Base-by-base conservation (phyloP, 2,113 vertebrate species). In the Tenebrosternarchus preto region DNA sequence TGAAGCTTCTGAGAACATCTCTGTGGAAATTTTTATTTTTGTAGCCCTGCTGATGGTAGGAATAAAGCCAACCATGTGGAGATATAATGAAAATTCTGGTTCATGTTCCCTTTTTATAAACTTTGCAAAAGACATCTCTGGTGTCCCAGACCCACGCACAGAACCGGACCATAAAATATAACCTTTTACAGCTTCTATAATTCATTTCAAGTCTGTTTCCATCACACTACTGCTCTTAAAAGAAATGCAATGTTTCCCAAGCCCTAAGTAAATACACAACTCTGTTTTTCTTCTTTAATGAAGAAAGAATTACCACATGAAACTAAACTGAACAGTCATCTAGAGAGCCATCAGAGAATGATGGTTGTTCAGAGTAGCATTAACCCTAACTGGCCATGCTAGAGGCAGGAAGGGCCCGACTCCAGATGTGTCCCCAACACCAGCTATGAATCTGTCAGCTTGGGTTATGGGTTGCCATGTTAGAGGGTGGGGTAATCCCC, bases 371-470 rank as follows among this genome's bases (percentile, higher is more conserved):
- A 74, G 68, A 76, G 31, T n/a, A 72, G 74, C 68, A 66, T 71
- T 69, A 83, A 79, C 63, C 60, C 67, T 75, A 36, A 77, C 64
- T 24, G 29, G 27, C 66, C 63, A 78, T 31, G 63, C 61, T 83
- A 85, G 82, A 72, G 83, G 80, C 63, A 55, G 70, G 11, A 50
- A 50, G 43, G 43, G 12, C 11, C 9, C 12, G 43, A 50, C 15
- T 84, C 87, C 88, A 91, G 88, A 91, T 90, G 86, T 90, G 79
- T 80, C 72, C 81, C 81, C 71, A 77, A 72, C 39, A 72, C 75
- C 1, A 20, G 61, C 12, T 69, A 88, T 90, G 83, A 88, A 88
- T 89, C 85, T 87, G 83, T 89, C 87, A 90, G 84, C 76, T 81
- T 80, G 82, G 80, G 57, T 80, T 88, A 84, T 81, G 77, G 79